Evolutionary conservation across 2,797 vertebrate genomes (phyloP), one percentile per base, ranked within the genome.

Genomic region (Cetoscarus ocellatus): DNA sequence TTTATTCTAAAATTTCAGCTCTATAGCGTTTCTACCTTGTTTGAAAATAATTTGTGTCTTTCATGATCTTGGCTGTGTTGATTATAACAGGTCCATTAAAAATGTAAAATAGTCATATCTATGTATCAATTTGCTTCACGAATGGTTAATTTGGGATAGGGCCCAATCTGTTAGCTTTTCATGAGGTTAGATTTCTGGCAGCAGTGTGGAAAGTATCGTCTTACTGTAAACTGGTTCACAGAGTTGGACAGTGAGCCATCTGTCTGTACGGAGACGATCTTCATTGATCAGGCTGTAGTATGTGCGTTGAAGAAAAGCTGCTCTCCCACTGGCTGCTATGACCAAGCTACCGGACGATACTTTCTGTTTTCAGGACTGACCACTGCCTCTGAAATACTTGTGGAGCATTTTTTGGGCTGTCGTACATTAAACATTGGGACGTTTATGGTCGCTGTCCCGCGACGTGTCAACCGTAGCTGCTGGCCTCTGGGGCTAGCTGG

Each of bases 401-500:
- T 17, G 10, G 11, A 17, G 34, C 51, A 40, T 67, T 34, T 54
- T 43, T n/a, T 49, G 12, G 39, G 19, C 55, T 35, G 3, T 34
- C 53, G 1, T 1, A 45, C 47, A 8, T 18, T 51, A 36, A 45
- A 10, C 59, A 50, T 13, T 51, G 12, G 3, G 27, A 54, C 35
- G 66, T 92, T 75, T 87, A 89, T 91, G 92, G 77, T 89, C 18
- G 54, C 67, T 34, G 42, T 53, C 15, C 57, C 60, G 63, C 42
- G 61, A 74, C 60, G 70, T 79, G 75, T 62, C 34, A 35, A 54
- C 56, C 70, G 51, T 73, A 84, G 74, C 84, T 80, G 86, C 91
- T 86, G 84, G 85, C 87, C 88, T 74, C 47, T 13, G 75, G 35
- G 89, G 90, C 91, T 91, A 87, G 86, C 86, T 72, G 87, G 90